phyloP scores from a whole-genome alignment of 2,797 vertebrate species.

The Coreius guichenoti region DNA sequence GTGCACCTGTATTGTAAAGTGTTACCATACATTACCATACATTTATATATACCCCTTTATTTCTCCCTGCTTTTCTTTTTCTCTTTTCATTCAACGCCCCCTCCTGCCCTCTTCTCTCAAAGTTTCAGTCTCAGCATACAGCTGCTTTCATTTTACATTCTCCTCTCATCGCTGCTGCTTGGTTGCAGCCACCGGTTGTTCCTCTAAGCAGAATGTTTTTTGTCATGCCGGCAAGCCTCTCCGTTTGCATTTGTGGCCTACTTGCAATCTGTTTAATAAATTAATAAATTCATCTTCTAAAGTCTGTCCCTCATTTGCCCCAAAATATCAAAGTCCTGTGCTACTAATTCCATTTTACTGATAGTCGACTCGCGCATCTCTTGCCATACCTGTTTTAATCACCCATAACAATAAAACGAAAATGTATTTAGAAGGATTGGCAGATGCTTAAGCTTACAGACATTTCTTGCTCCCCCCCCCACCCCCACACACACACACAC shows the following conservation, averaged over 20 bases:
- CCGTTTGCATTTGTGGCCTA: slow-evolving; percentile 70
- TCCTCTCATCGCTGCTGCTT: slow-evolving; percentile 78
- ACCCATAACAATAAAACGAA: neutral
- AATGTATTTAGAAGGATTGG: neutral
- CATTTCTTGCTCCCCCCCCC: slow-evolving; percentile 4
- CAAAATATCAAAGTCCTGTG: slow-evolving; percentile 62
- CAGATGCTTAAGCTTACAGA: slow-evolving; percentile 22
- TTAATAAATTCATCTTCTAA: slow-evolving; percentile 77
- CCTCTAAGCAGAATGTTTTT: slow-evolving; percentile 70
- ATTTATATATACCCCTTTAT: slow-evolving; percentile 35
- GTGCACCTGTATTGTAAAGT: neutral
- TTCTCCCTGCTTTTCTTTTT: slow-evolving; percentile 65
- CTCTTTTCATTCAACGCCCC: slow-evolving; percentile 75
- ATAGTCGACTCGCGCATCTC: neutral
- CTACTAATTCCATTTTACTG: slow-evolving; percentile 64
- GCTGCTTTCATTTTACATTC: slow-evolving; percentile 84
- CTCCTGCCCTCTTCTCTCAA: slow-evolving; percentile 56
- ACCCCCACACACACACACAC: slow-evolving; percentile 10
- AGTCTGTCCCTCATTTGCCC: slow-evolving; percentile 69
- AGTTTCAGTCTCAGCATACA: slow-evolving; percentile 72
- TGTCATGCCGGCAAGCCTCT: slow-evolving; percentile 27
- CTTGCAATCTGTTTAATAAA: slow-evolving; percentile 78
- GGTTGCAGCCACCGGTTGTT: slow-evolving; percentile 72
- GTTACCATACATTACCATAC: neutral
- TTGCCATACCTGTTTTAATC: neutral